Evolutionary conservation across 2,888 invertebrate genomes (phyloP).

Genomic region (Tipula confusa): DNA sequence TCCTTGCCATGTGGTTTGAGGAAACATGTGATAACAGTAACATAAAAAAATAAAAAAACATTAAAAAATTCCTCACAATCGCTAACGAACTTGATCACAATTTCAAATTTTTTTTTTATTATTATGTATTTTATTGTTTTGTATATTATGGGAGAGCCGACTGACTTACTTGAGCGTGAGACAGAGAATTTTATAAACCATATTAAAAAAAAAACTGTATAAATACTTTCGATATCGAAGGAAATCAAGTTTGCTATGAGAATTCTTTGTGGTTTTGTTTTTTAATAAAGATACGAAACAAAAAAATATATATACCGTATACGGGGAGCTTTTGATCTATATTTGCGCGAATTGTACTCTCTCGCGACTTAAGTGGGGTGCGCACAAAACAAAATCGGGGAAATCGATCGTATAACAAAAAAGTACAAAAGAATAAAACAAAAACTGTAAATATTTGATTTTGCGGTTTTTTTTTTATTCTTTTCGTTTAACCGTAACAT

Average conservation of each 20-base stretch:
- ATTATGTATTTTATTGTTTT: too few species aligned
- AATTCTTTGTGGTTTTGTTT: background rate
- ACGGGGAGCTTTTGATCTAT: background rate
- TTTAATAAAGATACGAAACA: background rate
- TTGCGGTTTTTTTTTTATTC: slow-evolving; percentile 1
- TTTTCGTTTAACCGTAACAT: background rate
- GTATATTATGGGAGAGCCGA: background rate
- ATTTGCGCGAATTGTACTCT: background rate
- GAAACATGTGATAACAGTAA: background rate
- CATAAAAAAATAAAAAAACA: background rate
- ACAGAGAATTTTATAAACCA: background rate
- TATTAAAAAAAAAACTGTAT: background rate
- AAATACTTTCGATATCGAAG: background rate
- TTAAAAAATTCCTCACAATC: background rate
- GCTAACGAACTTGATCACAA: background rate
- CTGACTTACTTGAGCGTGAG: background rate
- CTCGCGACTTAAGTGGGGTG: background rate
- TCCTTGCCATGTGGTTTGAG: background rate
- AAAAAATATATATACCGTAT: background rate
- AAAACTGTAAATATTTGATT: slow-evolving; percentile 1
- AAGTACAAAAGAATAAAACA: background rate
- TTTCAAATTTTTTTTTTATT: too few species aligned
- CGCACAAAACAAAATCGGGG: background rate
- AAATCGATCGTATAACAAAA: background rate
- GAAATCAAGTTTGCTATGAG: slow-evolving; percentile 3